phyloP scores from a whole-genome alignment of 2,797 vertebrate species.

The Phaenicophaeus curvirostris region DNA sequence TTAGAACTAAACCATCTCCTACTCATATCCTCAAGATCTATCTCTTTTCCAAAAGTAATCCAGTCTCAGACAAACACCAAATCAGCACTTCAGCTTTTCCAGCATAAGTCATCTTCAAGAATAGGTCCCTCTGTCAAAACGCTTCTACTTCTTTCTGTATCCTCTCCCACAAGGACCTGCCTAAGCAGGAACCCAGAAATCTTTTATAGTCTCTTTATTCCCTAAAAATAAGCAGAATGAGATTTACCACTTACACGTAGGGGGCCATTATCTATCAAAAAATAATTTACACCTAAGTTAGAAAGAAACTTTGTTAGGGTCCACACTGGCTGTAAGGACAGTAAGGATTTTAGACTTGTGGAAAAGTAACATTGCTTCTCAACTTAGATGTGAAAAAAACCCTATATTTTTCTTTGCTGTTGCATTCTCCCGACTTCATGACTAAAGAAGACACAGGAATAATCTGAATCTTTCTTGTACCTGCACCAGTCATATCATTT shows the following conservation, averaged over 20 bases:
- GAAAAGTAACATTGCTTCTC: background rate
- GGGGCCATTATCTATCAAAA: background rate
- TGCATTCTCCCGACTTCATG: rapidly evolving
- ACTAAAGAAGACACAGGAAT: background rate
- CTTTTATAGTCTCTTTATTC: background rate
- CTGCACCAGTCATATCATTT: background rate
- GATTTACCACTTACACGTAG: background rate
- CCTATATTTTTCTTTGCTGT: background rate
- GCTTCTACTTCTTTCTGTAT: background rate
- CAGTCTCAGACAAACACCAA: background rate
- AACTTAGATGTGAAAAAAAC: background rate
- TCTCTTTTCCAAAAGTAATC: background rate
- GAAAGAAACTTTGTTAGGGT: background rate
- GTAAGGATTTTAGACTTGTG: background rate
- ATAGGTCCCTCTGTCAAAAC: background rate
- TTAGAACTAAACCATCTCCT: background rate
- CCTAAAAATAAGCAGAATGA: background rate
- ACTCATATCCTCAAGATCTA: background rate
- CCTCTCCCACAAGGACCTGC: background rate
- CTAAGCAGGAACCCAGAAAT: background rate
- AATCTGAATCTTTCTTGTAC: background rate
- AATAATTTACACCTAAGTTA: background rate
- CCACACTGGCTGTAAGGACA: background rate
- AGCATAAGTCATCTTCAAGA: background rate
- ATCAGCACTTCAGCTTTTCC: background rate